phyloP scores from a whole-genome alignment of 2,113 vertebrate genomes.

The Patagioenas fasciata region DNA sequence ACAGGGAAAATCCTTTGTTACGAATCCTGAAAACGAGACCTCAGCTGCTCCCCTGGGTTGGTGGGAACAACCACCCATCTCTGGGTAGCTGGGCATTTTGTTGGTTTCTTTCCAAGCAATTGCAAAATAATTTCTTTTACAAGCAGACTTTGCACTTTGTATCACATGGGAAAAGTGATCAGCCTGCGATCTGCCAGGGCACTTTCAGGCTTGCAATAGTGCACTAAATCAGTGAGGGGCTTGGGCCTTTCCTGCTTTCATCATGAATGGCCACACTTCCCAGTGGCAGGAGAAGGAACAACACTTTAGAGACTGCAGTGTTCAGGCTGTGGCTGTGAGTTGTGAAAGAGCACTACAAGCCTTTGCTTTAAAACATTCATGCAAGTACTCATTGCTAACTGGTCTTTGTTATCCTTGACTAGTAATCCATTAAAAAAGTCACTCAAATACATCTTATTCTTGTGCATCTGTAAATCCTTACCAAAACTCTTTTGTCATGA shows the following conservation, averaged over 20 bases:
- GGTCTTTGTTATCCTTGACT: no score
- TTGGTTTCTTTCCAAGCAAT: not conserved
- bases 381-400: no score
- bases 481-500: not conserved
- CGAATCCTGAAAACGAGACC: rapidly evolving
- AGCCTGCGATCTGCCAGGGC: not conserved
- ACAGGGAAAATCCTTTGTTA: not conserved
- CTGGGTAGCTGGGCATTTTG: not conserved
- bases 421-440: no score
- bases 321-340: no score
- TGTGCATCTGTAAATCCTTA: no score
- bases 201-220: rapidly evolving
- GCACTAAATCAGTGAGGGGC: not conserved
- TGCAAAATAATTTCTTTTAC: not conserved
- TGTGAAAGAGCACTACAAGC: no score
- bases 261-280: no score
- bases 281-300: no score
- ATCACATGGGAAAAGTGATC: not conserved
- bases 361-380: no score
- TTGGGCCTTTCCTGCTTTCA: not conserved
- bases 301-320: no score
- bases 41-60: rapidly evolving
- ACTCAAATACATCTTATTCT: no score
- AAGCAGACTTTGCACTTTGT: rapidly evolving
- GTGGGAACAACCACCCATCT: rapidly evolving